A percentile compares a stretch with the other conserved stretches of the same genome.
Evolutionary conservation across 2,797 vertebrate species (phyloP).

Genomic region (Mus spretus): DNA sequence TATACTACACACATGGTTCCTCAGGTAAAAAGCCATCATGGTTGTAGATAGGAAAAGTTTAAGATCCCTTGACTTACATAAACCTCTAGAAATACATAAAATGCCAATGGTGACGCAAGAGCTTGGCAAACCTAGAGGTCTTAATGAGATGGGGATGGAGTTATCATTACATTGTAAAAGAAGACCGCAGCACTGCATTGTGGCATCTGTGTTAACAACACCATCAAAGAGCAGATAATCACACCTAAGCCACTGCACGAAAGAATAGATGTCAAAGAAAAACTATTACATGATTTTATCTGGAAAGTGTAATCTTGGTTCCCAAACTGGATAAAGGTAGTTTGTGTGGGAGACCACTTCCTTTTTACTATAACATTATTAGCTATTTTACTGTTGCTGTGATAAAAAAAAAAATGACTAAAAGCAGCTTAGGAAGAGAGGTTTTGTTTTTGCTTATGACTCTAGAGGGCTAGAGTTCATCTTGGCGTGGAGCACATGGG

Average conservation of each 20-base stretch:
- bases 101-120: neutral
- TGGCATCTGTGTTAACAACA: neutral
- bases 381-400: neutral
- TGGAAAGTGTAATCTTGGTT: neutral
- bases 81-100: conserved; percentile 35
- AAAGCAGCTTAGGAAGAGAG: neutral
- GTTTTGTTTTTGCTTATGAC: neutral
- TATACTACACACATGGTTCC: neutral
- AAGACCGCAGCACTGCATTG: neutral
- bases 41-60: neutral
- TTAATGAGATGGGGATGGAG: neutral
- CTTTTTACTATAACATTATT: neutral
- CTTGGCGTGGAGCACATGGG: no score
- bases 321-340: neutral
- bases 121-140: neutral
- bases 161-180: neutral
- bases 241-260: neutral
- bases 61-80: neutral
- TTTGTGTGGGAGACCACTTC: neutral
- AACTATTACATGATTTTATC: neutral
- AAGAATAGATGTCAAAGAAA: neutral
- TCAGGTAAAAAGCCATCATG: neutral
- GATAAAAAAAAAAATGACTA: no score
- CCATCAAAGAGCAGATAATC: neutral
- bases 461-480: neutral